Conservation (phyloP, 1,140 invertebrate species). For the Manduca sexta region DNA sequence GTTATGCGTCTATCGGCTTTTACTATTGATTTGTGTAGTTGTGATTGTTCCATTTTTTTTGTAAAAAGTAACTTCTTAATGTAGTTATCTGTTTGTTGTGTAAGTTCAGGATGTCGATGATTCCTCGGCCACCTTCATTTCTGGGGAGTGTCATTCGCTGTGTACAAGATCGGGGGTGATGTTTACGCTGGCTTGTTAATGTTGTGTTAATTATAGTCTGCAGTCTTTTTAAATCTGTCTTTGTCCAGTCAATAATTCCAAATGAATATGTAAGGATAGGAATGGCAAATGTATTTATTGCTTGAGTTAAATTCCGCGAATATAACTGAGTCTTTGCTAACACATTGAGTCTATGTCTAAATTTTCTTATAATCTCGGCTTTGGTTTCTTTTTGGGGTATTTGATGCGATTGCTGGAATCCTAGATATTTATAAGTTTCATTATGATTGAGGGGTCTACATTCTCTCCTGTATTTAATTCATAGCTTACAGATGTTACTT, state of each 20-base stretch:
- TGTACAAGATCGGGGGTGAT: too few relatives aligned
- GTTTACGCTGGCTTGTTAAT: too few relatives aligned
- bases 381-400: too few relatives aligned
- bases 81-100: constrained; percentile 1
- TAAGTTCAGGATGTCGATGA: constrained; percentile 9
- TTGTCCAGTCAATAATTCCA: constrained; percentile 9
- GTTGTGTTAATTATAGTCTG: constrained; percentile 7
- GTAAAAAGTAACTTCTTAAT: neutral
- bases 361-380: too few relatives aligned
- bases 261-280: constrained; percentile 15
- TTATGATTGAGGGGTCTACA: constrained; percentile 2
- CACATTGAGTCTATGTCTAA: too few relatives aligned
- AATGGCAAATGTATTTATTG: constrained; percentile 16
- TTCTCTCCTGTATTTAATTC: constrained; percentile 7
- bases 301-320: neutral
- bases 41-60: too few relatives aligned
- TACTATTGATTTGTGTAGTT: too few relatives aligned
- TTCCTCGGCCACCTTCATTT: constrained; percentile 8
- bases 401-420: too few relatives aligned
- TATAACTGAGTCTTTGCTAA: too few relatives aligned
- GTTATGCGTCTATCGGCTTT: too few relatives aligned
- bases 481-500: neutral
- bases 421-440: too few relatives aligned
- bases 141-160: constrained; percentile 7
- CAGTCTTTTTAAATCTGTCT: constrained; percentile 9